A percentile compares a stretch with the other conserved stretches of the same genome.
phyloP scores from a whole-genome alignment of 1,140 invertebrate species.

The Caenorhabditis tropicalis region DNA sequence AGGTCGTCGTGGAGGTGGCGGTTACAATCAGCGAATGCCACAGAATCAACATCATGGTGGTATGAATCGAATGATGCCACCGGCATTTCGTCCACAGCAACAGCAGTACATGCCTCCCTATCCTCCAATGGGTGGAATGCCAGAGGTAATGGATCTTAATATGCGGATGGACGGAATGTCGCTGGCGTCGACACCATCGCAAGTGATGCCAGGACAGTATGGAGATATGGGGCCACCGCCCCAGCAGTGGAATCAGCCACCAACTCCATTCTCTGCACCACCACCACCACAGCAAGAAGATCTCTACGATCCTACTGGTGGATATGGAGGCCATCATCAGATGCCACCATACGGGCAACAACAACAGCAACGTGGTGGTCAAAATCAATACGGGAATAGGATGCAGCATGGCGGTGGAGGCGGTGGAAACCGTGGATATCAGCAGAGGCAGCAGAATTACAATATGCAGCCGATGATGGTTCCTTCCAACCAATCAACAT shows the following conservation, averaged over 20 bases:
- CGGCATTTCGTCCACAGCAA: neutral
- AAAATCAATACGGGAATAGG: conserved; percentile 22
- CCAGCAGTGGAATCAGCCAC: conserved; percentile 30
- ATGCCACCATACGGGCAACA: conserved; percentile 26
- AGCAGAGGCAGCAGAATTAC: neutral
- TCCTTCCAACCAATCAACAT: neutral
- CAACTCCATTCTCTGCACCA: neutral
- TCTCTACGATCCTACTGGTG: conserved; percentile 12
- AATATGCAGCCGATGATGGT: conserved; percentile 20
- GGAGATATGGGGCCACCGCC: conserved; percentile 4
- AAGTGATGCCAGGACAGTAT: neutral
- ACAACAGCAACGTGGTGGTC: neutral
- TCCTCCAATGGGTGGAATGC: conserved; percentile 11
- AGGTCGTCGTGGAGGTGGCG: neutral
- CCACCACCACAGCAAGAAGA: conserved; percentile 26
- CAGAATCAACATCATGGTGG: neutral
- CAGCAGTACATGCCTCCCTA: conserved; percentile 6
- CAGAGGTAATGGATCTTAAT: neutral
- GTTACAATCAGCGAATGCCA: conserved; percentile 11
- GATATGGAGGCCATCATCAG: neutral
- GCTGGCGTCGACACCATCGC: neutral
- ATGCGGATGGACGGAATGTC: conserved; percentile 36
- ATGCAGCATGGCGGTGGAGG: neutral
- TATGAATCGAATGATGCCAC: conserved; percentile 33
- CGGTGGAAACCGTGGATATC: neutral